Base-by-base conservation (phyloP, 92 coral and sea anemone species). In the Zoanthus sansibaricus region DNA sequence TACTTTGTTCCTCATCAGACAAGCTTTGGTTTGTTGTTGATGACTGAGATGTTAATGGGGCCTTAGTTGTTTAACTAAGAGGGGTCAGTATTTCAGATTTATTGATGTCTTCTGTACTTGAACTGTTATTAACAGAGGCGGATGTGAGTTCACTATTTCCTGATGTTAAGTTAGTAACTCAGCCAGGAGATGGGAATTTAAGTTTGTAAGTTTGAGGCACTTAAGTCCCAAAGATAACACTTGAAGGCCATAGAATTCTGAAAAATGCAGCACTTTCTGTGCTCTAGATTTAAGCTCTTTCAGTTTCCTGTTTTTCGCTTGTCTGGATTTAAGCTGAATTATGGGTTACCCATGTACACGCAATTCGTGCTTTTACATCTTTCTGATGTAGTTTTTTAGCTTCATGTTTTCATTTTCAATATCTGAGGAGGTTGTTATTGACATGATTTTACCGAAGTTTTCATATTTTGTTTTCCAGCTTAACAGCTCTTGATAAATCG, bases 221-320 rank as follows among this genome's bases (percentile, higher is more conserved):
- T 71, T 83, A 21, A 83, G 61, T 83, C 87, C 87, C 48, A 83
- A 47, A 25, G 87, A 83, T 66, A 55, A 67, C 13, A 83, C 37
- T 67, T 67, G 33, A 67, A 91, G 83, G 37, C 93, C 93, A 91
- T 82, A 91, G 30, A 76, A 55, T 4, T 37, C 21, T 18, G 74
- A 54, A 79, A 83, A 91, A 33, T 83, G 55, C 70, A 91, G 77
- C 46, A 87, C 89, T 30, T 91, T 91, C 76, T 86, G 85, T 9
- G 93, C 93, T 73, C 93, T 86, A 46, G 15, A 0, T 69, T 61
- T 86, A 33, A 86, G 66, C 54, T 51, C 93, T 86, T 83, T 84
- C 54, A 90, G 61, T 46, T 90, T 90, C 70, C 77, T 90, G 70
- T 90, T 82, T 48, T 84, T 56, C 42, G 91, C 91, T 72, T 83